Evolutionary conservation across 2,797 vertebrate species (phyloP).

Genomic region (Enteromius thamalakanensis): DNA sequence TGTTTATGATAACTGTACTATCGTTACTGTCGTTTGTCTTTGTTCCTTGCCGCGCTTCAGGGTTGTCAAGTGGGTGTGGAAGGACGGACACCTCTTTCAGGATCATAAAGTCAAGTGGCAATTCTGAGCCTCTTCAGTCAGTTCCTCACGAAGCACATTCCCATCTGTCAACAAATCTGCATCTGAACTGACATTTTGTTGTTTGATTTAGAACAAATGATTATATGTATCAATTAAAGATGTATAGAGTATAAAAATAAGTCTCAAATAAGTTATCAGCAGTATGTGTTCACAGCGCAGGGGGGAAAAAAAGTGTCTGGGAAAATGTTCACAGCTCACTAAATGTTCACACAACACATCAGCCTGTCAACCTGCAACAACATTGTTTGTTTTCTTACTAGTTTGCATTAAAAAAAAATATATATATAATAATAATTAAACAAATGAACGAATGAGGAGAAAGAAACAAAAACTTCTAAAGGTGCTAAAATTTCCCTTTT

Average conservation of each 20-base stretch:
- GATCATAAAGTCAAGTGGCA: conserved; percentile 35
- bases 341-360: conserved; percentile 1
- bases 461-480: background rate
- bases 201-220: background rate
- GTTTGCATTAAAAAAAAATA: background rate
- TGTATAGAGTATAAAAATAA: background rate
- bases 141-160: background rate
- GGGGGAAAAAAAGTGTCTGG: background rate
- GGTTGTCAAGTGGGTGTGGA: conserved; percentile 23
- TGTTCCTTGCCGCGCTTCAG: background rate
- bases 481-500: background rate
- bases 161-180: conserved; percentile 14
- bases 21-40: background rate
- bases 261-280: background rate
- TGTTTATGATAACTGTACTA: background rate
- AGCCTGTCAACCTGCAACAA: background rate
- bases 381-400: background rate
- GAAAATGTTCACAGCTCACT: background rate
- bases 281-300: background rate
- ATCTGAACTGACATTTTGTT: background rate
- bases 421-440: background rate
- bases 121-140: conserved; percentile 15
- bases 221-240: background rate
- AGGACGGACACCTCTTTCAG: background rate
- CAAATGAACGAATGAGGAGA: background rate